Conservation (phyloP, 2,888 invertebrate species). For the Drosophila picticornis region DNA sequence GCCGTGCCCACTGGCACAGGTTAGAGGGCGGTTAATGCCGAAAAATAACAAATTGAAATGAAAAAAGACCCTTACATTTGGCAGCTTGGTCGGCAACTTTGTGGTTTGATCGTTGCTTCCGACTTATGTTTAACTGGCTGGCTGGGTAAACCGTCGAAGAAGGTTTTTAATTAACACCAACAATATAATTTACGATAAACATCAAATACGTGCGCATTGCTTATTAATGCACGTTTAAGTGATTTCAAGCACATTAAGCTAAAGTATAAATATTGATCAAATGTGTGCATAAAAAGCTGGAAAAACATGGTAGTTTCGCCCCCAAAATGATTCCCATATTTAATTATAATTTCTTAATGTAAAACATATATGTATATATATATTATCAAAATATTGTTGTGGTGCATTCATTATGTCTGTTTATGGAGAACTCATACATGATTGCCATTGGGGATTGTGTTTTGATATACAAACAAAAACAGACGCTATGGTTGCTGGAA, state of each 20-base stretch:
- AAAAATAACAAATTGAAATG: not conserved
- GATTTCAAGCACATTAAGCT: slow-evolving; percentile 25
- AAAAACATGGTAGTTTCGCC: not conserved
- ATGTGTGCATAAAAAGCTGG: not conserved
- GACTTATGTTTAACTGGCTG: slow-evolving; percentile 30
- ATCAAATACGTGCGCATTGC: slow-evolving; percentile 51
- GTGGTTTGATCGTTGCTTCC: slow-evolving; percentile 38
- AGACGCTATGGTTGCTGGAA: slow-evolving; percentile 58
- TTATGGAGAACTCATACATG: slow-evolving; percentile 52
- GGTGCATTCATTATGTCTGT: slow-evolving; percentile 28
- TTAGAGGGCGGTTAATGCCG: slow-evolving; percentile 31
- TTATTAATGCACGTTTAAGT: slow-evolving; percentile 61
- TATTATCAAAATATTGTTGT: not conserved
- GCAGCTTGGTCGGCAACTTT: slow-evolving; percentile 45
- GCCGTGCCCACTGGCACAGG: slow-evolving; percentile 59
- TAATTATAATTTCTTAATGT: not conserved
- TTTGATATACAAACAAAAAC: slow-evolving; percentile 69
- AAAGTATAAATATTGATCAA: slow-evolving; percentile 11
- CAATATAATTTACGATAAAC: slow-evolving; percentile 75
- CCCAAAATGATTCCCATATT: not conserved
- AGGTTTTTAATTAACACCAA: slow-evolving; percentile 80
- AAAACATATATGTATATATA: not conserved
- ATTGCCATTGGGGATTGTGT: slow-evolving; percentile 55
- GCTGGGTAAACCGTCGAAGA: slow-evolving; percentile 49
- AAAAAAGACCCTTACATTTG: slow-evolving; percentile 8